A percentile compares a stretch with the other conserved stretches of the same genome.
Conservation (phyloP, 1,140 invertebrate genomes). For the Amyelois transitella region DNA sequence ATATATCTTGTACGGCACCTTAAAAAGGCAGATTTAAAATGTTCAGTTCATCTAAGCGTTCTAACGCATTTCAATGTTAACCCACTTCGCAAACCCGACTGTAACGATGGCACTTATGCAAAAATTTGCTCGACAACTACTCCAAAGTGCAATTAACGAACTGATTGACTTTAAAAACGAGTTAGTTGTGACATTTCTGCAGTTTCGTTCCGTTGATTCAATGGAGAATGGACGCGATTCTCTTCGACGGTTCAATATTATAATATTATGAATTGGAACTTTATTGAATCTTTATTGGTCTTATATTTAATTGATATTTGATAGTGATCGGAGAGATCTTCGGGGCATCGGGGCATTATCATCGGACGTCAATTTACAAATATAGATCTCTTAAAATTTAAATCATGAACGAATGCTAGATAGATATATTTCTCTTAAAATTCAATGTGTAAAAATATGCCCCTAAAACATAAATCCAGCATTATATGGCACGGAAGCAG, state of each 20-base stretch:
- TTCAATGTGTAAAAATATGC: neutral
- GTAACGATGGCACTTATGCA: conserved; percentile 19
- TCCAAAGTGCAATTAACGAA: neutral
- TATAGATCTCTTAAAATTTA: too few relatives aligned
- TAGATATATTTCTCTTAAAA: neutral
- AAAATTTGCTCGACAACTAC: conserved; percentile 12
- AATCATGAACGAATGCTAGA: too few relatives aligned
- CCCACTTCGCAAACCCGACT: neutral
- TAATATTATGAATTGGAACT: too few relatives aligned
- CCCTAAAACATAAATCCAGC: neutral
- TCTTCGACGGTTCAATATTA: too few relatives aligned
- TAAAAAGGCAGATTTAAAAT: too few relatives aligned
- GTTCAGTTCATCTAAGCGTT: neutral
- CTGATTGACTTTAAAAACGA: conserved; percentile 3
- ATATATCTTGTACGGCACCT: too few relatives aligned
- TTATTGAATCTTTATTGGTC: too few relatives aligned
- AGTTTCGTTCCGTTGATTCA: neutral
- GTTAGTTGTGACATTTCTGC: neutral
- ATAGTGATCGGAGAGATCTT: too few relatives aligned
- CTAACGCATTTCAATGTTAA: neutral
- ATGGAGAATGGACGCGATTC: too few relatives aligned
- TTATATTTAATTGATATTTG: too few relatives aligned
- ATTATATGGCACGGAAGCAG: neutral
- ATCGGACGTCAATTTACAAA: too few relatives aligned
- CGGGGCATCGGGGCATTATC: too few relatives aligned